phyloP scores from a whole-genome alignment of 2,113 vertebrate species.

The Trinectes maculatus region DNA sequence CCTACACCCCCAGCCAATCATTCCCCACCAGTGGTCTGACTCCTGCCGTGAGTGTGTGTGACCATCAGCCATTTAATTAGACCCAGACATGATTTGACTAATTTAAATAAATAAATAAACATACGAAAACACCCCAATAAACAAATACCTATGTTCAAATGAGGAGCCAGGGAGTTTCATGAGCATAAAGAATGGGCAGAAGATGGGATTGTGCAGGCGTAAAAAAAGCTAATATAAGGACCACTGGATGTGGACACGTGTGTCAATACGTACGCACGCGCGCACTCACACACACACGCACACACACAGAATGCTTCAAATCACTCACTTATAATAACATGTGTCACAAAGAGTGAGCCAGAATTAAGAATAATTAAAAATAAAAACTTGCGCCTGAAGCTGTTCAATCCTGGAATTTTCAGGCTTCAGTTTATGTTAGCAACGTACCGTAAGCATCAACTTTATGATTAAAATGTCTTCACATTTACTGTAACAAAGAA shows the following conservation, averaged over 20 bases:
- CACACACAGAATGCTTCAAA: slow-evolving; percentile 15
- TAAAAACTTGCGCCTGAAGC: too few relatives aligned
- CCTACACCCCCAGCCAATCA: slow-evolving; percentile 73
- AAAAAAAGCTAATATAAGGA: slow-evolving; percentile 64
- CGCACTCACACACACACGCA: slow-evolving; percentile 12
- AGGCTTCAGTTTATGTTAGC: not conserved
- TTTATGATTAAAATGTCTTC: too few relatives aligned
- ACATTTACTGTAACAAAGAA: too few relatives aligned
- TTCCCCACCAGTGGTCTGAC: slow-evolving; percentile 80
- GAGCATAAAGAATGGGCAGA: slow-evolving; percentile 58
- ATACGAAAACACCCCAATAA: slow-evolving; percentile 76
- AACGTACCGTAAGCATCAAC: too few relatives aligned
- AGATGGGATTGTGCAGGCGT: slow-evolving; percentile 64
- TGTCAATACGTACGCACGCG: slow-evolving; percentile 5
- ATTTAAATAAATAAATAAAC: slow-evolving; percentile 83
- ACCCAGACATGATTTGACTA: slow-evolving; percentile 78
- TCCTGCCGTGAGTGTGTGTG: slow-evolving; percentile 77
- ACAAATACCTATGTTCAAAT: slow-evolving; percentile 82
- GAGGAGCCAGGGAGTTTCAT: slow-evolving; percentile 50
- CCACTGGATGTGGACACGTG: slow-evolving; percentile 57
- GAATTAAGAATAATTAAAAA: slow-evolving; percentile 1
- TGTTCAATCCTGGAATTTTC: slow-evolving; percentile 2
- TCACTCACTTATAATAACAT: slow-evolving; percentile 35
- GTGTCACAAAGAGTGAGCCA: not conserved
- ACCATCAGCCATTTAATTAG: slow-evolving; percentile 85